Conservation (phyloP, 2,113 vertebrate species). For the Montifringilla adamsi region DNA sequence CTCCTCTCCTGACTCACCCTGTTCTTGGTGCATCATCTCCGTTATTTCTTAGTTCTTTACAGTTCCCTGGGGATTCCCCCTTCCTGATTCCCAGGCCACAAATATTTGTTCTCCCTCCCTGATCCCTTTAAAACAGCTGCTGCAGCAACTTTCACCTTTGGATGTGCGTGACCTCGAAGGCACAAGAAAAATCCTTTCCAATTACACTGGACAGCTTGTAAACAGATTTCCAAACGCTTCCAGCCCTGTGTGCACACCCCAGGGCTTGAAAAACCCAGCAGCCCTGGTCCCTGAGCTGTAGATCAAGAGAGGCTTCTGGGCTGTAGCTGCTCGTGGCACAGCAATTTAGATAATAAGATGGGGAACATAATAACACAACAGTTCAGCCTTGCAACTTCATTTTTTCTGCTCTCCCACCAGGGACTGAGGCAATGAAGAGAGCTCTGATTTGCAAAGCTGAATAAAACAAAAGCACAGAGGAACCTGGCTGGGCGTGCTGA, state of each 20-base stretch:
- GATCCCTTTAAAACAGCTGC: neutral
- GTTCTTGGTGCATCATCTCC: neutral
- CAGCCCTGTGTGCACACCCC: neutral
- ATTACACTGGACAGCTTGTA: neutral
- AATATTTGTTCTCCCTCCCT: neutral
- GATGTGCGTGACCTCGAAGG: neutral
- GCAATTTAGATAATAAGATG: neutral
- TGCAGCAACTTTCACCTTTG: constrained; percentile 8
- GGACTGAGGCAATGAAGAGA: neutral
- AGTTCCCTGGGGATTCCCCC: neutral
- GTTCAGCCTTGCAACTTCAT: neutral
- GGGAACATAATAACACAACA: neutral
- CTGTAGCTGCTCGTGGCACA: neutral
- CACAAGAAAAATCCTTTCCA: neutral
- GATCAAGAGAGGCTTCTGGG: neutral
- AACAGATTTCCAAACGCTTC: neutral
- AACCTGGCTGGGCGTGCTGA: neutral
- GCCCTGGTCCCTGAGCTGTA: neutral
- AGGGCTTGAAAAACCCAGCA: neutral
- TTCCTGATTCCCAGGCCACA: neutral
- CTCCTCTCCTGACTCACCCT: neutral
- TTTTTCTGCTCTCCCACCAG: neutral
- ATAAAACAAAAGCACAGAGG: neutral
- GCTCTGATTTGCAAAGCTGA: constrained; percentile 8
- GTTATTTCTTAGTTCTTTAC: neutral